These are phyloP conservation scores for Drosophila grimshawi DNA, from an alignment of 1,140 invertebrate species.

Conservation along the genomic window DNA sequence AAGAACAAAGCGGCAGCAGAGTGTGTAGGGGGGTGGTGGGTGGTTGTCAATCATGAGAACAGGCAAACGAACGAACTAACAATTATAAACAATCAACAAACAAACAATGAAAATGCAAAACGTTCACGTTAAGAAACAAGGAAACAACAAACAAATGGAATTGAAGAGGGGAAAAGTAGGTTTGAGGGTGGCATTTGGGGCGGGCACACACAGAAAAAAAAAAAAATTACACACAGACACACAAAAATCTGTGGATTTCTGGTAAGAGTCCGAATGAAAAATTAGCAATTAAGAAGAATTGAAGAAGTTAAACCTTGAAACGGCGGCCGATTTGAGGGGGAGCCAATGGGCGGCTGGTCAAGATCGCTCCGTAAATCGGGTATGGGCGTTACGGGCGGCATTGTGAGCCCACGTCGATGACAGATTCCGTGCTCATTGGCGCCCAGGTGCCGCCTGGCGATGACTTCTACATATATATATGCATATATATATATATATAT, in stretches of 20 bases:
- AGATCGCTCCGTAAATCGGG: slow-evolving; percentile 93
- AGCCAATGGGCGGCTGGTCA: slow-evolving; percentile 86
- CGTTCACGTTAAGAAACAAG: slow-evolving; percentile 61
- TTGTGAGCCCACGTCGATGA: slow-evolving; percentile 92
- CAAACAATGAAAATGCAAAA: slow-evolving; percentile 54
- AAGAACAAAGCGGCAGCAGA: slow-evolving; percentile 24
- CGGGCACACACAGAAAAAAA: slow-evolving; percentile 33
- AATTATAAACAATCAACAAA: slow-evolving; percentile 40
- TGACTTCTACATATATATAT: slow-evolving; percentile 65
- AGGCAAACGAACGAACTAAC: slow-evolving; percentile 44
- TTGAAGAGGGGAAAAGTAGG: slow-evolving; percentile 15
- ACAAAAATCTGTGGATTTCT: slow-evolving; percentile 19
- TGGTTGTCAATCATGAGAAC: slow-evolving; percentile 16
- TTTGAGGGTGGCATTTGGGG: neutral
- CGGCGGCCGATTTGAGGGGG: slow-evolving; percentile 80
- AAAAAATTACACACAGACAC: slow-evolving; percentile 38
- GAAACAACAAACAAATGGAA: slow-evolving; percentile 70
- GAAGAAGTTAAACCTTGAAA: slow-evolving; percentile 79
- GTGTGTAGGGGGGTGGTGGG: neutral
- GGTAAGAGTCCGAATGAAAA: slow-evolving; percentile 14
- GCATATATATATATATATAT: slow-evolving; percentile 14
- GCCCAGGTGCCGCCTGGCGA: slow-evolving; percentile 83
- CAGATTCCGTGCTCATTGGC: slow-evolving; percentile 93
- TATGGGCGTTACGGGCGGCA: slow-evolving; percentile 90
- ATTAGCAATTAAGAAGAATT: slow-evolving; percentile 52